Evolutionary conservation across 2,797 vertebrate genomes (phyloP).

Genomic region (Vipera latastei): DNA sequence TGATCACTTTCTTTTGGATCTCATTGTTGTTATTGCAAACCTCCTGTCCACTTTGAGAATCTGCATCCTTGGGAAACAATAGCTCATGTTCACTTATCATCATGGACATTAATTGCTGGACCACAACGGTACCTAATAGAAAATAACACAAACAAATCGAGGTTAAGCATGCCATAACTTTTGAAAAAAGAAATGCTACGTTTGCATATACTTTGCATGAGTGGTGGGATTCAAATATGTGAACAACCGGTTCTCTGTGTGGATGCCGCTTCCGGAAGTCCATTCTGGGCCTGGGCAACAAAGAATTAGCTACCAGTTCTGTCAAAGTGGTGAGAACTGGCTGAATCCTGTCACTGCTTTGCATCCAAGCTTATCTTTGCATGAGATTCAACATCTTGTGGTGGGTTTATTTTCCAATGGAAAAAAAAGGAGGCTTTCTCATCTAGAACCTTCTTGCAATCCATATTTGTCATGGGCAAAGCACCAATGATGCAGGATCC

Average conservation of each 20-base stretch:
- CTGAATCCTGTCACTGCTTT: too few relatives aligned
- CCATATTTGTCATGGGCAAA: background rate
- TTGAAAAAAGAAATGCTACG: background rate
- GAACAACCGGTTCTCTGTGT: too few relatives aligned
- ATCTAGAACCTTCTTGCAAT: background rate
- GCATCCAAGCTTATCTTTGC: background rate
- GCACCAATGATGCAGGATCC: background rate
- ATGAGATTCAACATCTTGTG: background rate
- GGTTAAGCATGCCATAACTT: background rate
- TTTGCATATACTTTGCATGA: background rate
- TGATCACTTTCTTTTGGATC: slow-evolving; percentile 69
- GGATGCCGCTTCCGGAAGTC: too few relatives aligned
- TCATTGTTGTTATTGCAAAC: slow-evolving; percentile 86
- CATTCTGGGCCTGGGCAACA: too few relatives aligned
- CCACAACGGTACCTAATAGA: slow-evolving; percentile 86
- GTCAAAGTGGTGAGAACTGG: too few relatives aligned
- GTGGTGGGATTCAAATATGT: too few relatives aligned
- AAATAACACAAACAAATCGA: slow-evolving; percentile 14
- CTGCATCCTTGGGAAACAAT: slow-evolving; percentile 84
- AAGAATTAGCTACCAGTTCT: too few relatives aligned
- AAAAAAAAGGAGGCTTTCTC: background rate
- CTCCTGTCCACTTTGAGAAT: slow-evolving; percentile 73
- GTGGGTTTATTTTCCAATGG: background rate
- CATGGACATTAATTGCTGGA: slow-evolving; percentile 96
- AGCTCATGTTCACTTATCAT: slow-evolving; percentile 89